A percentile compares a stretch with the other conserved stretches of the same genome.
phyloP scores from a whole-genome alignment of 2,888 invertebrate species.

The Drosophila anomelani region DNA sequence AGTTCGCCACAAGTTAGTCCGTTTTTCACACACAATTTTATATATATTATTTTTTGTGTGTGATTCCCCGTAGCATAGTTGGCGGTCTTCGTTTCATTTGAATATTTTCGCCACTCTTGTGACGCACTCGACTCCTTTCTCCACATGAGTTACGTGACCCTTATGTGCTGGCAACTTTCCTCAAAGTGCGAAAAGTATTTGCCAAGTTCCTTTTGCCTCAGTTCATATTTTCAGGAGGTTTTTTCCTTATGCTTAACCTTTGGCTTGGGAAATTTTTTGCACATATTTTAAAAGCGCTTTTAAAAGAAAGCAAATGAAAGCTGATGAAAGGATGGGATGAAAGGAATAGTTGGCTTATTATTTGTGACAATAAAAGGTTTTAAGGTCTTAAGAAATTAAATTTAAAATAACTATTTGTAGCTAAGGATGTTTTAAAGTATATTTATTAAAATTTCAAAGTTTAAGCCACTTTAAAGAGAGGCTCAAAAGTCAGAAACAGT shows the following conservation, averaged over 20 bases:
- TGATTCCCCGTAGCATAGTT: slow-evolving; percentile 65
- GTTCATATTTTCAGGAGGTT: slow-evolving; percentile 12
- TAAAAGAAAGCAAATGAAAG: background rate
- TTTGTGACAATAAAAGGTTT: background rate
- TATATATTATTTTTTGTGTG: slow-evolving; percentile 12
- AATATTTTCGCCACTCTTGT: slow-evolving; percentile 69
- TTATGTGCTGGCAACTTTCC: slow-evolving; percentile 26
- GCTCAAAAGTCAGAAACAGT: background rate
- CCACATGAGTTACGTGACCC: slow-evolving; percentile 29
- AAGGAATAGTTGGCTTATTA: background rate
- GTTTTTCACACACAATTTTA: slow-evolving; percentile 12
- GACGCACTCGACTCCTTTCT: slow-evolving; percentile 53
- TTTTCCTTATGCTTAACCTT: background rate
- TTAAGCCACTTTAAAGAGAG: background rate
- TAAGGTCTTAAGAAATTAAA: too few relatives aligned
- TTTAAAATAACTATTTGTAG: background rate
- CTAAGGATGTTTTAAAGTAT: background rate
- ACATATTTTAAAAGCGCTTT: background rate
- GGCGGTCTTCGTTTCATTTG: slow-evolving; percentile 56
- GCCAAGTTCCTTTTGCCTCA: slow-evolving; percentile 10
- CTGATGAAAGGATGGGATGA: background rate
- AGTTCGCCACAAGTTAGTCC: slow-evolving; percentile 46
- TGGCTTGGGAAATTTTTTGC: background rate
- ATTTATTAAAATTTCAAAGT: background rate
- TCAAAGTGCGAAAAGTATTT: slow-evolving; percentile 48